Conservation (phyloP, 1,140 invertebrate genomes). For the Leptoteleia sp. region DNA sequence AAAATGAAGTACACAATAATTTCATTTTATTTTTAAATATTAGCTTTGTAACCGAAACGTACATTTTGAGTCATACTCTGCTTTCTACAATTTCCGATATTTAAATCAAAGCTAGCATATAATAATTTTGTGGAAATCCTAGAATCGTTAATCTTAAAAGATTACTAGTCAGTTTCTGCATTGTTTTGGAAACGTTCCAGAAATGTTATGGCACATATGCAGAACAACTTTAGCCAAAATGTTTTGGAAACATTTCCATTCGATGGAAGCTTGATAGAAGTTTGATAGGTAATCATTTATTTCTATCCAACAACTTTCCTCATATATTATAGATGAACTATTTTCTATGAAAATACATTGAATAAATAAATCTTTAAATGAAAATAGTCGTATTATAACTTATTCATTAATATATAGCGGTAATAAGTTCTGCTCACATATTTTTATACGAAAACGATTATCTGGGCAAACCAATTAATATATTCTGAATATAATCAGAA, state of each 20-base stretch:
- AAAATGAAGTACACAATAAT: too few relatives aligned
- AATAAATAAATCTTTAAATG: slow-evolving; percentile 9
- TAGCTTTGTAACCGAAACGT: too few relatives aligned
- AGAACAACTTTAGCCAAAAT: slow-evolving; percentile 57
- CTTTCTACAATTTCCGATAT: background rate
- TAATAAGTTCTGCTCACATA: too few relatives aligned
- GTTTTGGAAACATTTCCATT: slow-evolving; percentile 59
- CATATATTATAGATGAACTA: slow-evolving; percentile 23
- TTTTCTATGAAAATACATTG: slow-evolving; percentile 6
- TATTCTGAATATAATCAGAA: too few relatives aligned
- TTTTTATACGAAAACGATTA: too few relatives aligned
- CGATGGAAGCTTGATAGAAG: slow-evolving; percentile 61
- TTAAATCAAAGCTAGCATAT: slow-evolving; percentile 1
- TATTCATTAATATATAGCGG: too few relatives aligned
- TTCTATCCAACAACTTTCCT: slow-evolving; percentile 44
- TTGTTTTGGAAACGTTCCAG: slow-evolving; percentile 62
- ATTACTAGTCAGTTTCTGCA: slow-evolving; percentile 54
- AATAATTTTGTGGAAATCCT: slow-evolving; percentile 41
- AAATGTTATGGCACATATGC: slow-evolving; percentile 64
- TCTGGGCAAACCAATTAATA: too few relatives aligned
- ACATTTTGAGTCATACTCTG: too few relatives aligned
- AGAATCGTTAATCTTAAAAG: slow-evolving; percentile 60
- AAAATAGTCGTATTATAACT: background rate
- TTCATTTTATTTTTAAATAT: too few relatives aligned
- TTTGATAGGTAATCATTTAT: slow-evolving; percentile 63